These are phyloP conservation scores for Periparus ater DNA, from an alignment of 2,797 vertebrate species.

Conservation along the genomic window DNA sequence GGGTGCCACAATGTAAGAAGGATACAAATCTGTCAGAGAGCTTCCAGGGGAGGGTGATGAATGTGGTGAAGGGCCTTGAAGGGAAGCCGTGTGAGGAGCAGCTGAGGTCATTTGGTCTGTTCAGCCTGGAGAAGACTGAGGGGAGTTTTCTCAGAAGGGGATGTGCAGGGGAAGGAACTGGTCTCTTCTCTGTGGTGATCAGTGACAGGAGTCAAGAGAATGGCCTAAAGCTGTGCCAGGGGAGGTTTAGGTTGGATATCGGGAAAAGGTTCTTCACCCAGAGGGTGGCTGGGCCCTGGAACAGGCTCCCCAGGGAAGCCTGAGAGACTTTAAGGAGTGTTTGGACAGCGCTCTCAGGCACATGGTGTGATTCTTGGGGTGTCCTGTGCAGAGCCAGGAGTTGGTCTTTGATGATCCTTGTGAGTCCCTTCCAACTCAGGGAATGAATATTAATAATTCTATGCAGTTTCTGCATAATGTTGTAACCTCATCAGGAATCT, in stretches of 20 bases:
- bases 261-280: background rate
- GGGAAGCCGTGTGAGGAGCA: rapidly evolving
- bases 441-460: background rate
- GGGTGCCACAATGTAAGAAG: background rate
- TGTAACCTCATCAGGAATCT: background rate
- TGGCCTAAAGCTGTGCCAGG: background rate
- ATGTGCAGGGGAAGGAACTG: background rate
- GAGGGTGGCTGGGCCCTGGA: background rate
- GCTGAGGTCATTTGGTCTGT: background rate
- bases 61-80: background rate
- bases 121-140: background rate
- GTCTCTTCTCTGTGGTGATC: background rate
- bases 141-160: background rate
- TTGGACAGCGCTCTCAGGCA: background rate
- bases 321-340: background rate
- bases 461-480: background rate
- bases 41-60: background rate
- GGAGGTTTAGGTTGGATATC: background rate
- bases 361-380: background rate
- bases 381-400: background rate
- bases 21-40: background rate
- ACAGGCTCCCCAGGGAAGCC: background rate
- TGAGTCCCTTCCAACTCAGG: background rate
- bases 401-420: background rate
- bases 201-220: rapidly evolving